Conservation (phyloP, 1,140 invertebrate species). For the Drosophila insularis region DNA sequence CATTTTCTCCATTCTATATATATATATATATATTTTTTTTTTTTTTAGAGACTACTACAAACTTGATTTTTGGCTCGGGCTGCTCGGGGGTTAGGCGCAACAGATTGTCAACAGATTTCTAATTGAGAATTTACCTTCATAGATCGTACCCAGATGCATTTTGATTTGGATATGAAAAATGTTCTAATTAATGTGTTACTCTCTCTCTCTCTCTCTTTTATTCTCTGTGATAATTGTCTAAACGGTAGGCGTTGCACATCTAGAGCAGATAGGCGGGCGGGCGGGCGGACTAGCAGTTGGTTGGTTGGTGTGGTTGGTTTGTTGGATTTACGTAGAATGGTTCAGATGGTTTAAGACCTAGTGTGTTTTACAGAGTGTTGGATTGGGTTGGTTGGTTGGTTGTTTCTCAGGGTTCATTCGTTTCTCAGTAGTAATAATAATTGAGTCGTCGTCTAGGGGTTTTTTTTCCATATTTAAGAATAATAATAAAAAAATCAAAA, state of each 20-base stretch:
- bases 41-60: constrained; percentile 77
- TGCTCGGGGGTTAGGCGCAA: constrained; percentile 75
- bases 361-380: constrained; percentile 34
- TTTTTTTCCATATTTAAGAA: background rate
- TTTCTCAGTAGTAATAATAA: constrained; percentile 64
- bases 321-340: constrained; percentile 26
- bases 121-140: constrained; percentile 78
- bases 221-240: constrained; percentile 35
- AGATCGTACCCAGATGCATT: constrained; percentile 81
- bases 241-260: constrained; percentile 52
- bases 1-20: constrained; percentile 28
- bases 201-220: constrained; percentile 27
- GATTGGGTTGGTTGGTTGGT: constrained; percentile 24
- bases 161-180: constrained; percentile 38
- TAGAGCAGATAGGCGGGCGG: constrained; percentile 66
- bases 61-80: constrained; percentile 56
- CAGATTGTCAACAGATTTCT: constrained; percentile 59
- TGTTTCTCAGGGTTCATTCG: constrained; percentile 21
- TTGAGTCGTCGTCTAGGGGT: constrained; percentile 64
- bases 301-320: constrained; percentile 40
- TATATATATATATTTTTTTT: too few species aligned
- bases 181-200: constrained; percentile 36
- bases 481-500: constrained; percentile 46
- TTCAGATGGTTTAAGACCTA: constrained; percentile 10
- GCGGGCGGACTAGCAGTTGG: constrained; percentile 38